Conservation (phyloP, 2,797 vertebrate genomes). For the Aplochiton taeniatus region DNA sequence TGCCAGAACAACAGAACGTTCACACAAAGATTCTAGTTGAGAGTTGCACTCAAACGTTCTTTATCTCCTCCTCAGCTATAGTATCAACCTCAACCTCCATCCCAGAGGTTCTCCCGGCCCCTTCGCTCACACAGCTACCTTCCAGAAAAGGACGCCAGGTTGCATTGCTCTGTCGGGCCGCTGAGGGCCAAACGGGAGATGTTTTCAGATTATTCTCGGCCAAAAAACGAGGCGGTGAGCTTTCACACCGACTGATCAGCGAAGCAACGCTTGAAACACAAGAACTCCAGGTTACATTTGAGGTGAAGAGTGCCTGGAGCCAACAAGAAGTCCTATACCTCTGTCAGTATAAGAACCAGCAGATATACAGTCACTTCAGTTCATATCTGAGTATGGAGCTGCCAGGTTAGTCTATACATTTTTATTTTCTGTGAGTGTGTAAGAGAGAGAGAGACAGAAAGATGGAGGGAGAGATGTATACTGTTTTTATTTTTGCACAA, state of each 20-base stretch:
- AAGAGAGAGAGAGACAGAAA: background rate
- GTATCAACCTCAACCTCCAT: background rate
- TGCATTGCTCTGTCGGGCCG: conserved; percentile 37
- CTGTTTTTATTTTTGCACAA: too few species aligned
- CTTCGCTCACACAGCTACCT: conserved; percentile 21
- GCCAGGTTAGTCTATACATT: conserved; percentile 19
- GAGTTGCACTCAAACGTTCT: background rate
- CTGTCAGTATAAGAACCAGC: conserved; percentile 39
- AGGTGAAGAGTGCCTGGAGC: background rate
- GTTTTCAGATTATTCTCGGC: conserved; percentile 30
- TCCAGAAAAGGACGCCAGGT: background rate
- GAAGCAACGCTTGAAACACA: background rate
- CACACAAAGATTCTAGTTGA: background rate
- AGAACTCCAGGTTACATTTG: conserved; percentile 25
- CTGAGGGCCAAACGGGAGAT: conserved; percentile 27
- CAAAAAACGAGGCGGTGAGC: background rate
- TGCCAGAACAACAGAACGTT: background rate
- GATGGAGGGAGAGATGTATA: background rate
- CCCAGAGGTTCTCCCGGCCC: conserved; percentile 2
- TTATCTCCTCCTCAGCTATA: background rate
- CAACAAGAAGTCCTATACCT: conserved; percentile 26
- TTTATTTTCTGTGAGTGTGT: background rate
- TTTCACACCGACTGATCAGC: background rate
- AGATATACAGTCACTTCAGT: conserved; percentile 31
- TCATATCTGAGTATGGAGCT: background rate